These are phyloP conservation scores for Macaria notata DNA, from an alignment of 2,888 invertebrate species.

Conservation along the genomic window DNA sequence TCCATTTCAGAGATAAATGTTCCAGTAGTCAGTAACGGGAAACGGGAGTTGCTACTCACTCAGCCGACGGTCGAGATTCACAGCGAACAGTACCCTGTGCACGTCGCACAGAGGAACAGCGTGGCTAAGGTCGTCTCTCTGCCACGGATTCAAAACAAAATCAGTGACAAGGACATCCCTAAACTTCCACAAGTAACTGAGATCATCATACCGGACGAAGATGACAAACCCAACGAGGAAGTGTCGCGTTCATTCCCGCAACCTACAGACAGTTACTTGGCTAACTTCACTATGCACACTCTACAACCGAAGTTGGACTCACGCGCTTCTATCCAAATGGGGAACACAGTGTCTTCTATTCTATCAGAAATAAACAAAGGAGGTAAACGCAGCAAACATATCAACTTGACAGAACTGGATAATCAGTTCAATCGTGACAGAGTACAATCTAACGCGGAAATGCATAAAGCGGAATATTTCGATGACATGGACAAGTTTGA, in stretches of 20 bases:
- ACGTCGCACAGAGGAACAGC: conserved; percentile 66
- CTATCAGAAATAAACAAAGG: conserved; percentile 82
- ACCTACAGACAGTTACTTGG: conserved; percentile 62
- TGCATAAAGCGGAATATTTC: conserved; percentile 72
- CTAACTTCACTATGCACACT: conserved; percentile 68
- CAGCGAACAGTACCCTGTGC: conserved; percentile 73
- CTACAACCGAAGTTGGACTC: conserved; percentile 74
- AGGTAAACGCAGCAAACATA: conserved; percentile 70
- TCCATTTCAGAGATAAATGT: conserved; percentile 89
- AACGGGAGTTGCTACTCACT: conserved; percentile 78
- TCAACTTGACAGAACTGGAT: conserved; percentile 71
- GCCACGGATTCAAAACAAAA: conserved; percentile 72
- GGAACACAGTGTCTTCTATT: conserved; percentile 83
- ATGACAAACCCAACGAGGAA: conserved; percentile 71
- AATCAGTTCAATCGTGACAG: conserved; percentile 71
- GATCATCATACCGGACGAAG: conserved; percentile 87
- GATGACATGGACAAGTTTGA: conserved; percentile 84
- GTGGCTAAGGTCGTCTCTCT: conserved; percentile 73
- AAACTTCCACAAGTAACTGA: conserved; percentile 89
- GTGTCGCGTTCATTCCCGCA: conserved; percentile 60
- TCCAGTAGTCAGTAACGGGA: conserved; percentile 82
- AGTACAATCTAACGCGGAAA: conserved; percentile 52
- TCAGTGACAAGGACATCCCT: conserved; percentile 84
- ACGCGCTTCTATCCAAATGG: conserved; percentile 83
- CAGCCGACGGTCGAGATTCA: conserved; percentile 80